phyloP scores from a whole-genome alignment of 2,113 vertebrate species.

The Leucopsar rothschildi region DNA sequence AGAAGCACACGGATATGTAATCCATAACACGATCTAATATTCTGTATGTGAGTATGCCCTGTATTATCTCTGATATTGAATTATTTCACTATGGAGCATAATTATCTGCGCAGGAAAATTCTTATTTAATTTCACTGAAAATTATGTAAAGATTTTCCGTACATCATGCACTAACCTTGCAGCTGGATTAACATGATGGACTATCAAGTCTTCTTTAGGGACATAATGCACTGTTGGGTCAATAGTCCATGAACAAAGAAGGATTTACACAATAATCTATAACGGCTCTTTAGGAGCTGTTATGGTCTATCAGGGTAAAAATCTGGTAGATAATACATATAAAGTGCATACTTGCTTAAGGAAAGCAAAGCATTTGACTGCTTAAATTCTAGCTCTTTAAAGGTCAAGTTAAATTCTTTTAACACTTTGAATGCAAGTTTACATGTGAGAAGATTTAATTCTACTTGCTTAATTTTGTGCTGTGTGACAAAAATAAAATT shows the following conservation, averaged over 20 bases:
- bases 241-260: conserved; percentile 61
- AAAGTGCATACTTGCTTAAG: background rate
- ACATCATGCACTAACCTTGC: background rate
- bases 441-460: background rate
- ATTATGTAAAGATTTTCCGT: conserved; percentile 55
- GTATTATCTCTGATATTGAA: background rate
- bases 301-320: conserved; percentile 53
- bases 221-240: conserved; percentile 40
- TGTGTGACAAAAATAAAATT: background rate
- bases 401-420: background rate
- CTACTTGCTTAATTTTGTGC: background rate
- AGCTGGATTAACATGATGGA: conserved; percentile 59
- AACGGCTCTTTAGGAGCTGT: conserved; percentile 51
- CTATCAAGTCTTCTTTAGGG: conserved; percentile 50
- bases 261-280: conserved; percentile 67
- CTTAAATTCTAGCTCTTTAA: background rate
- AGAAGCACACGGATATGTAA: background rate
- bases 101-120: background rate
- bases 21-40: background rate
- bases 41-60: background rate
- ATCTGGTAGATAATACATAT: conserved; percentile 3
- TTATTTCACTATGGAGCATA: background rate
- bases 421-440: background rate
- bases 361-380: background rate
- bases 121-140: conserved; percentile 60